Conservation (phyloP, 2,797 vertebrate genomes). For the Chelon auratus region DNA sequence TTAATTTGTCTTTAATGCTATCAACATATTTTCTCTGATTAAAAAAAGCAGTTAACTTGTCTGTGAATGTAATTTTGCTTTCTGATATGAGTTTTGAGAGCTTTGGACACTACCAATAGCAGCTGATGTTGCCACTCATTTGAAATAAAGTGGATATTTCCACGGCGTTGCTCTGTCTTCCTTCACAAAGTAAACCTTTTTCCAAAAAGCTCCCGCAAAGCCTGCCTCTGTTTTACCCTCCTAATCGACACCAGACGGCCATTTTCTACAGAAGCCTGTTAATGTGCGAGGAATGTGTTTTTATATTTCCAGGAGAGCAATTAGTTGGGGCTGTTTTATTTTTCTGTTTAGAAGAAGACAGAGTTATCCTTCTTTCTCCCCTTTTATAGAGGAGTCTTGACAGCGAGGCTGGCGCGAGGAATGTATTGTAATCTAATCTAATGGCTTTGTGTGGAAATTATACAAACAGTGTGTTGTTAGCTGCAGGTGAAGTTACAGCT, state of each 20-base stretch:
- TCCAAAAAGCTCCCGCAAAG: background rate
- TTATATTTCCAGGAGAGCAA: conserved; percentile 6
- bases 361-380: background rate
- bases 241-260: conserved; percentile 36
- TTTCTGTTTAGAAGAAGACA: conserved; percentile 16
- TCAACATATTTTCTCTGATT: too few relatives aligned
- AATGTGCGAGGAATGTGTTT: conserved; percentile 47
- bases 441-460: background rate
- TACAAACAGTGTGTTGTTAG: background rate
- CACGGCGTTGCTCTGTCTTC: background rate
- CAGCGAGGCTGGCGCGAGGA: conserved; percentile 16
- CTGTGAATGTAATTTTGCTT: too few relatives aligned
- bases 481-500: background rate
- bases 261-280: conserved; percentile 6
- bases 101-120: too few relatives aligned
- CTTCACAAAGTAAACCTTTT: background rate
- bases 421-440: conserved; percentile 9
- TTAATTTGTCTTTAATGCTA: too few relatives aligned
- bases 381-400: conserved; percentile 35
- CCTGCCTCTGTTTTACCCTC: conserved; percentile 11
- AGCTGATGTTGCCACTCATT: too few relatives aligned
- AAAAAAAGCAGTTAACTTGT: too few relatives aligned
- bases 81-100: too few relatives aligned
- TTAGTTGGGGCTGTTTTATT: conserved; percentile 4
- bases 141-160: conserved; percentile 3